Evolutionary conservation across 2,888 invertebrate species (phyloP), one percentile per base, ranked within the genome.

Genomic region (Dromius quadrimaculatus): DNA sequence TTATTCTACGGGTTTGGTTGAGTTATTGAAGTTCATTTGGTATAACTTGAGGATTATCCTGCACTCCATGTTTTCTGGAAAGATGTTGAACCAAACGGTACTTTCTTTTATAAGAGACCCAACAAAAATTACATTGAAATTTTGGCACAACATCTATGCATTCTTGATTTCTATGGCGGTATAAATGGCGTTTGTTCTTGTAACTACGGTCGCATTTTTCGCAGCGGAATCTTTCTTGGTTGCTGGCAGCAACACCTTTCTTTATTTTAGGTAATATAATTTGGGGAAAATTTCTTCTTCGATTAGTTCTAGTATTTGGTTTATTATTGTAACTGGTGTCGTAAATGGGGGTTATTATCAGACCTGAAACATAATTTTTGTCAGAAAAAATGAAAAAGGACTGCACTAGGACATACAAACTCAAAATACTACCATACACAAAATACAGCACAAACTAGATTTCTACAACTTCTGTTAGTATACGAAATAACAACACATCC

Each of bases 171-270:
- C 77, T 76, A 69, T 81, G 81, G 6, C 88, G 83, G 74, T 87
- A 85, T 71, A 89, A 78, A 71, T 88, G 88, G 45, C 88, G 86
- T 77, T 87, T 87, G 43, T 88, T 83, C 76, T 85, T 83, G 79
- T 88, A 88, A 71, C 84, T 86, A 79, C 87, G 86, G 74, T 84
- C 84, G 75, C 88, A 89, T 47, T 84, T 84, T 63, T 80, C 78
- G 77, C 88, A 88, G 17, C 81, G 81, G 76, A 85, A 87, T 71
- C 85, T 83, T 69, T 5, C 28, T 6, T 28, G 28, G 28, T 28
- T 6, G 4, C 3, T 28, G 28, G 28, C 3, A 8, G 3, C 8
- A 3, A 8, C 8, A 5, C 28, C 28, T 28, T 28, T 28, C 28
- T 28, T 3, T 6, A 28, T 3, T 28, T 5, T 3, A 28, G 4